Evolutionary conservation across 2,888 invertebrate species (phyloP).

Genomic region (Nyleta sp.): DNA sequence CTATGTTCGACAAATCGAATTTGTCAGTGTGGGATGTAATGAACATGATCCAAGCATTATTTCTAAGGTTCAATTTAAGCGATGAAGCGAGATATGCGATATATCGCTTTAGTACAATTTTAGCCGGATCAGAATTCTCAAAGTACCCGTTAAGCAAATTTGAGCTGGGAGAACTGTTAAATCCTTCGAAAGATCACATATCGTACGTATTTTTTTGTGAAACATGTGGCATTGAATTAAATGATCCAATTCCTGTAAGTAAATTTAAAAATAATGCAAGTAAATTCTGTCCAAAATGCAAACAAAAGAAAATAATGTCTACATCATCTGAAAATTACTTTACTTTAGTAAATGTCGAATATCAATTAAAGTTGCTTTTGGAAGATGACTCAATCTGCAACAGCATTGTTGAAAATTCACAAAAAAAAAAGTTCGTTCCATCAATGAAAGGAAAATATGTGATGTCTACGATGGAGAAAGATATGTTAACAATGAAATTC

Average conservation of each 20-base stretch:
- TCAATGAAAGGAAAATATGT: background rate
- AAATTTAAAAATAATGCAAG: background rate
- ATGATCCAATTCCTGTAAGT: background rate
- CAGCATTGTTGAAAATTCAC: background rate
- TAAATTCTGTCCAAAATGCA: background rate
- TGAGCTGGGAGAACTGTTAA: background rate
- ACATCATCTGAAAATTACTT: background rate
- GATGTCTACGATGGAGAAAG: constrained; percentile 13
- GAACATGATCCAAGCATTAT: background rate
- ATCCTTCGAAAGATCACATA: background rate
- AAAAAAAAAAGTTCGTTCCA: background rate
- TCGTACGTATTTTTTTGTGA: background rate
- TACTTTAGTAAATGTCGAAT: background rate
- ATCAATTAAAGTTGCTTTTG: background rate
- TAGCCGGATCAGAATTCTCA: background rate
- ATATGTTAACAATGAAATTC: constrained; percentile 4
- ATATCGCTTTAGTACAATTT: background rate
- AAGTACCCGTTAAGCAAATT: background rate
- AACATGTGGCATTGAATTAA: background rate
- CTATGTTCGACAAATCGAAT: background rate
- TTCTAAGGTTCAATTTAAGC: background rate
- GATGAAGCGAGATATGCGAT: constrained; percentile 3
- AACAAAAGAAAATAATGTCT: background rate
- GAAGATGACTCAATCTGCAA: background rate
- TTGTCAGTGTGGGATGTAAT: constrained; percentile 7